phyloP scores from a whole-genome alignment of 2,113 vertebrate genomes.

The Prinia subflava region DNA sequence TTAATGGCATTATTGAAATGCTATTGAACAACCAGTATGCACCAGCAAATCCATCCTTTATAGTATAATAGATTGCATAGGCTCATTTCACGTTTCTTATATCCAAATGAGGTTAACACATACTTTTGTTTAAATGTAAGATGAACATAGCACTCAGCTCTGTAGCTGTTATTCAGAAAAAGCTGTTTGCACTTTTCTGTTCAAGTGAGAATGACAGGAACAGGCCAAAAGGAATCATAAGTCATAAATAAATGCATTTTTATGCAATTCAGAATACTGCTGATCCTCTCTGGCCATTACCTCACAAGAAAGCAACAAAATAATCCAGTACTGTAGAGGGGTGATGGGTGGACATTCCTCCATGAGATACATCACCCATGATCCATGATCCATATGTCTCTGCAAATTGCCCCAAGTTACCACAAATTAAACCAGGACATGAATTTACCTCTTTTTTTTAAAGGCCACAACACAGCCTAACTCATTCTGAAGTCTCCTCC shows the following conservation, averaged over 20 bases:
- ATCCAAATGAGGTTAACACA: background rate
- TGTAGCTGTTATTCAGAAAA: background rate
- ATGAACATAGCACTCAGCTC: background rate
- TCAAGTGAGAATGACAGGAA: background rate
- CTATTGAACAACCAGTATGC: background rate
- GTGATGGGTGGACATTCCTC: background rate
- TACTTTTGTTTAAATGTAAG: conserved; percentile 32
- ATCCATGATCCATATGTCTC: background rate
- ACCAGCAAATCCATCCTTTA: background rate
- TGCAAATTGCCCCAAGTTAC: background rate
- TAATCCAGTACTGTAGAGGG: background rate
- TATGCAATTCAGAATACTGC: background rate
- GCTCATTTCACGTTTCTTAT: conserved; percentile 28
- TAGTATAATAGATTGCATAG: background rate
- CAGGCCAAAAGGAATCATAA: background rate
- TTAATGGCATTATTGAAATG: conserved; percentile 40
- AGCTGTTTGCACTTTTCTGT: background rate
- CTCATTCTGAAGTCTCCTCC: background rate
- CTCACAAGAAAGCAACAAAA: background rate
- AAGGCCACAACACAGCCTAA: background rate
- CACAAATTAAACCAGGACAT: background rate
- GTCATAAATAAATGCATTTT: background rate
- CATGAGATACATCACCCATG: background rate
- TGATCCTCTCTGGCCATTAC: background rate
- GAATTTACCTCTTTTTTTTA: background rate